Conservation (phyloP, 2,888 invertebrate genomes). For the Cephus nigrinus region DNA sequence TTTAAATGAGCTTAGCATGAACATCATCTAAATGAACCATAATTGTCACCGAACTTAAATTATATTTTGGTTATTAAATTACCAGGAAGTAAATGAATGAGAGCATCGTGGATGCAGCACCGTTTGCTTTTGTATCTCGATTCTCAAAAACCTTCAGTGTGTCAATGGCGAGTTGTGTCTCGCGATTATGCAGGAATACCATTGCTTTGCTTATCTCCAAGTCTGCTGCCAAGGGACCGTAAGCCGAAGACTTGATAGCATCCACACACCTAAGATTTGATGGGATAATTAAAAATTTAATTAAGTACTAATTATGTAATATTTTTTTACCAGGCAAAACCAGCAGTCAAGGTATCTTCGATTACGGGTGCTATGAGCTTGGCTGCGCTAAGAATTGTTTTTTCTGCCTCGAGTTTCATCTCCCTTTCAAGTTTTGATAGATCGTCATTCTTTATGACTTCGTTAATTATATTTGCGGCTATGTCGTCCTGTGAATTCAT, state of each 20-base stretch:
- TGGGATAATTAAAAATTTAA: not conserved
- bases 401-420: conserved; percentile 80
- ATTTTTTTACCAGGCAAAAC: conserved; percentile 63
- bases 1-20: conserved; percentile 12
- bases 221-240: conserved; percentile 84
- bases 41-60: not conserved
- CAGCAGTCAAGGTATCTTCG: conserved; percentile 76
- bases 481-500: conserved; percentile 68
- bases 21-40: not conserved
- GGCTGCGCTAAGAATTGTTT: conserved; percentile 85
- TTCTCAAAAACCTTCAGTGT: conserved; percentile 88
- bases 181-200: conserved; percentile 84
- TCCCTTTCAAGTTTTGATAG: conserved; percentile 79
- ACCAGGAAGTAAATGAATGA: conserved; percentile 86
- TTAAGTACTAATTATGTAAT: not conserved
- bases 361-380: conserved; percentile 90
- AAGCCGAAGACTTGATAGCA: conserved; percentile 90
- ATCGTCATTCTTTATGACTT: conserved; percentile 82
- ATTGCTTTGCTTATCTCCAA: conserved; percentile 92
- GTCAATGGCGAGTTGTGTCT: conserved; percentile 83
- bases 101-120: conserved; percentile 86
- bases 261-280: conserved; percentile 86
- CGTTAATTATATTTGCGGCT: conserved; percentile 71
- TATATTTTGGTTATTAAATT: conserved; percentile 29
- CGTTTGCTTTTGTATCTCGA: conserved; percentile 84